phyloP scores from a whole-genome alignment of 2,113 vertebrate species.

The Odontesthes bonariensis region DNA sequence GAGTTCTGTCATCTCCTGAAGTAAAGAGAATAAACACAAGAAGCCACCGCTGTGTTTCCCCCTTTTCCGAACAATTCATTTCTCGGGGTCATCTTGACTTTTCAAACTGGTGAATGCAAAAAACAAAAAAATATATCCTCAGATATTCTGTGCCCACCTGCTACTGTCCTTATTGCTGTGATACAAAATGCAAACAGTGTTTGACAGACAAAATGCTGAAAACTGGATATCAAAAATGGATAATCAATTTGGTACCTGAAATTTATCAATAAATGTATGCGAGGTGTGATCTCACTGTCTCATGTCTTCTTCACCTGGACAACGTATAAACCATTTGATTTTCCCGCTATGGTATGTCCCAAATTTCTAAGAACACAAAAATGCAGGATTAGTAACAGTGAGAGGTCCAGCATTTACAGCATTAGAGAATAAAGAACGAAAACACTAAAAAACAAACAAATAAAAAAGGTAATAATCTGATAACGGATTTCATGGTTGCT shows the following conservation, averaged over 20 bases:
- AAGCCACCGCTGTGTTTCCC: background rate
- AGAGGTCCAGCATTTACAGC: no score
- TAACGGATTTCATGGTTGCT: no score
- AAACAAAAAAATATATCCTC: slow-evolving; percentile 36
- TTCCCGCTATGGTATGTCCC: no score
- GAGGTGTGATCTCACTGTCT: slow-evolving; percentile 22
- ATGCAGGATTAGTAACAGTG: no score
- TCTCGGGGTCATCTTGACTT: slow-evolving; percentile 11
- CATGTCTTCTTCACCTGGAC: background rate
- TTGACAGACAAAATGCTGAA: slow-evolving; percentile 16
- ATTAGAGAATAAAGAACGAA: no score
- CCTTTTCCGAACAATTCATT: slow-evolving; percentile 19
- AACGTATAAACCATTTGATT: background rate
- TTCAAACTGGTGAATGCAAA: slow-evolving; percentile 45
- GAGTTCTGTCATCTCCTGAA: slow-evolving; percentile 85
- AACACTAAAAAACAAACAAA: no score
- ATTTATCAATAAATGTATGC: slow-evolving; percentile 63
- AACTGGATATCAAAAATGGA: slow-evolving; percentile 45
- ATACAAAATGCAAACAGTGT: slow-evolving; percentile 13
- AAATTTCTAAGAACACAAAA: no score
- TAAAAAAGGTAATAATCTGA: no score
- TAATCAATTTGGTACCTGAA: slow-evolving; percentile 25
- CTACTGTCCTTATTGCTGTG: slow-evolving; percentile 56
- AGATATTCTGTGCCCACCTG: slow-evolving; percentile 47
- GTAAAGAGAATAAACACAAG: slow-evolving; percentile 44